Base-by-base conservation (phyloP, 2,888 invertebrate species). In the Acronicta alni region DNA sequence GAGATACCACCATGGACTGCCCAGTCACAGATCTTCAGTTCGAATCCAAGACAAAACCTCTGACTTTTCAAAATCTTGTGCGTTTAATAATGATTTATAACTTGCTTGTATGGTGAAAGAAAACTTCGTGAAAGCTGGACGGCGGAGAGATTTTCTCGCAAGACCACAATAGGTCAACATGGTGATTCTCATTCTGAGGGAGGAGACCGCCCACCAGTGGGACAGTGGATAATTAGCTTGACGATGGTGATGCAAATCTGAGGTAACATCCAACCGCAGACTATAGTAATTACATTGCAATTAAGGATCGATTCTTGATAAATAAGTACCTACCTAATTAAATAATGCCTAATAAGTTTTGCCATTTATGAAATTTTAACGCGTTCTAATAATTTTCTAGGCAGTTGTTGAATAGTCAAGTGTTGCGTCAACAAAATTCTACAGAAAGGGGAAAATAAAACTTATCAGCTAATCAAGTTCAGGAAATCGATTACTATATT, bases 211-310 rank as follows among this genome's bases (percentile, higher is more conserved):
- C 23, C 23, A 23, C 3, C 4, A 23, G 23, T 4, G 7, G 8
- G 23, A 23, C 7, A 23, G 20, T n/a, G n/a, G n/a, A 6, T 30
- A 30, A 12, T 12, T 30, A 30, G 30, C 12, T 12, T 30, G 30
- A 30, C 12, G 3, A 12, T 12, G 3, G 30, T 30, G 30, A 30
- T 63, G 42, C 51, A 55, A 67, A 56, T 47, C 60, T 55, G 35
- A 75, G 69, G 64, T 72, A 69, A 72, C 20, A 37, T 35, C 15
- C 17, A 54, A 65, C 57, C 58, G 57, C 72, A 75, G 23, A 43
- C 52, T 43, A 12, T 30, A 12, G 30, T 30, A 26, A 54, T 51
- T 59, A 43, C 42, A 10, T 35, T 51, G 39, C 32, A 39, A 57
- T 57, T 56, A 20, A 63, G 3, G 9, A 42, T 20, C 3, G 15